A percentile compares a stretch with the other conserved stretches of the same genome.
phyloP scores from a whole-genome alignment of 2,888 invertebrate species.

The Tolmerus cingulatus region DNA sequence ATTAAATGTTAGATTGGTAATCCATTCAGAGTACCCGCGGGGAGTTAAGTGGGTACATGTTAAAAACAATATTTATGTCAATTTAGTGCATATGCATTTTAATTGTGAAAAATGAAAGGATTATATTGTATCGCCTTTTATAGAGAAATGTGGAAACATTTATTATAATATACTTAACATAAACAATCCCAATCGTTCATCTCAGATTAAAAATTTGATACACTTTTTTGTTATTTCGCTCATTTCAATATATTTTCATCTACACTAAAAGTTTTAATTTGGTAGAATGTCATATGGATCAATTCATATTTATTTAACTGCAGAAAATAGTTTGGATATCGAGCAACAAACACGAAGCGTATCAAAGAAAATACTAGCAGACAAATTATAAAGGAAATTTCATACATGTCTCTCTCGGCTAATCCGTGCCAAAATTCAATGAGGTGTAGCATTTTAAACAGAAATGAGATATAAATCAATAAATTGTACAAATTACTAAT shows the following conservation, averaged over 20 bases:
- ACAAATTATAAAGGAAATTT: neutral
- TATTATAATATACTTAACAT: too few relatives aligned
- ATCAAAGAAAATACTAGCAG: neutral
- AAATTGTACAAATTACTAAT: neutral
- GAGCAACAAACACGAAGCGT: neutral
- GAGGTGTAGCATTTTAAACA: neutral
- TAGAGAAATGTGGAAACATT: too few relatives aligned
- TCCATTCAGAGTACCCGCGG: too few relatives aligned
- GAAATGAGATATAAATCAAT: neutral
- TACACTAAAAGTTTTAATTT: neutral
- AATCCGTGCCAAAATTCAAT: conserved; percentile 29
- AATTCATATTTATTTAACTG: neutral
- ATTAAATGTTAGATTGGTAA: too few relatives aligned
- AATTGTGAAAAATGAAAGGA: neutral
- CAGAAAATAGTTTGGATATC: neutral
- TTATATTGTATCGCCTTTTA: neutral
- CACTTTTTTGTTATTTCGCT: neutral
- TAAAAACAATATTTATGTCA: too few relatives aligned
- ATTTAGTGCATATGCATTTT: neutral
- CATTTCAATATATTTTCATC: neutral
- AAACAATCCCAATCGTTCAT: too few relatives aligned
- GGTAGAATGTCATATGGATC: neutral
- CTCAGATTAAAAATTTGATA: neutral
- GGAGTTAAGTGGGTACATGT: too few relatives aligned
- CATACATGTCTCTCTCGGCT: conserved; percentile 10